Evolutionary conservation across 2,888 invertebrate species (phyloP), one percentile per base, ranked within the genome.

Genomic region (Slavum lentiscoides): DNA sequence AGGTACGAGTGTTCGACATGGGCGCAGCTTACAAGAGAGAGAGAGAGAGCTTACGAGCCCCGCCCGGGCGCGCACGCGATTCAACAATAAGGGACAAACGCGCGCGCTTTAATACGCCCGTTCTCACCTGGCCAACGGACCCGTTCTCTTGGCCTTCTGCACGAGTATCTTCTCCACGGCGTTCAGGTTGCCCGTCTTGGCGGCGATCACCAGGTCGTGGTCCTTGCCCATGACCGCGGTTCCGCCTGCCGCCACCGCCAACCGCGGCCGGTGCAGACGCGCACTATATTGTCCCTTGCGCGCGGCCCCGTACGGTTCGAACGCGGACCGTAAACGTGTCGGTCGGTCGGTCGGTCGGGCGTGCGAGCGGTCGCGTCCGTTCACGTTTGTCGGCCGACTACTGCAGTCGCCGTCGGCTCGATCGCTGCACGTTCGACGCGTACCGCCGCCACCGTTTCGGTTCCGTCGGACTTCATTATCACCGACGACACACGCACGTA

Each of bases 131-230:
- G 95, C 94, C 88, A 96, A 90, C 85, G 95, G 95, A 89, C 96
- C 96, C 90, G 94, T 94, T 90, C 94, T 93, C 90, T 94, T 95
- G 86, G 93, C 92, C 89, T 93, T 92, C 88, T 94, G 94, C 85
- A 91, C 92, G 85, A 97, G 89, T 86, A 97, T 93, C 90, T 95
- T 96, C 88, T 96, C 96, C 84, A 96, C 94, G 85, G 93, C 91
- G 84, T 91, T 90, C 85, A 92, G 91, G 88, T 97, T 95, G 86
- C 97, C 97, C 89, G 92, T 94, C 86, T 97, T 92, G 84, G 97
- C 95, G 85, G 96, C 97, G 87, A 97, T 97, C 87, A 97, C 90
- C 88, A 97, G 91, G 89, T 97, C 97, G 88, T 96, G 95, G 88
- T 97, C 97, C 89, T 96, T 96, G 87, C 97, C 97, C 96, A 97